Evolutionary conservation across 2,797 vertebrate species (phyloP), one percentile per base, ranked within the genome.

Genomic region (Muscicapa comitata): DNA sequence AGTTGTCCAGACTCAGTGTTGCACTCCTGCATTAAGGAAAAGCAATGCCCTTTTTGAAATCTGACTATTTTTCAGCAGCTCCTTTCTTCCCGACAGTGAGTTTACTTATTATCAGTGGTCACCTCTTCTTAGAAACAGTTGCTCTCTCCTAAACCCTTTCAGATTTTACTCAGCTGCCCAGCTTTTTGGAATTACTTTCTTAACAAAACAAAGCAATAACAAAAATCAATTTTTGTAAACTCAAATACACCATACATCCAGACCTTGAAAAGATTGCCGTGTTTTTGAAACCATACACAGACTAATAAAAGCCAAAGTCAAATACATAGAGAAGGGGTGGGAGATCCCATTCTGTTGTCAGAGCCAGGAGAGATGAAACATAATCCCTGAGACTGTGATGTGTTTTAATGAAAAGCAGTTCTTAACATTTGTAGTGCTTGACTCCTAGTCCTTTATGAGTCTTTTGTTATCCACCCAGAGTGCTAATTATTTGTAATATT

Each of bases 381-480:
- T 59, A 67, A 75, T 57, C 19, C 24, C 7, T 76, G n/a, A 71
- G 17, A 28, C 42, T 74, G n/a, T 80, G 43, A 43, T 54, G 12
- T 51, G 37, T 82, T 95, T 94, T 70, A 70, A 81, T 57, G 24
- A 82, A 84, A 37, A 50, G 1, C 17, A 37, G 51, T 66, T 86
- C 61, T 86, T 48, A 90, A 57, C 37, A 78, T 13, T 50, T 88
- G 38, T 4, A 94, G 21, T 85, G 38, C 33, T 83, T 76, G 45
- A 86, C 48, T 43, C 17, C 24, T 92, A 53, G 28, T 58, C 61
- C 7, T 77, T 76, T 77, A 72, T 59, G 93, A 59, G 35, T 63
- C 29, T 90, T 95, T 81, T 51, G n/a, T 94, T 95, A 91, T 77
- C 43, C 58, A 47, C 63, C 61, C 94, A 28, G 28, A 94, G 28